Evolutionary conservation across 2,113 vertebrate species (phyloP), one percentile per base, ranked within the genome.

Genomic region (Opisthocomus hoazin): DNA sequence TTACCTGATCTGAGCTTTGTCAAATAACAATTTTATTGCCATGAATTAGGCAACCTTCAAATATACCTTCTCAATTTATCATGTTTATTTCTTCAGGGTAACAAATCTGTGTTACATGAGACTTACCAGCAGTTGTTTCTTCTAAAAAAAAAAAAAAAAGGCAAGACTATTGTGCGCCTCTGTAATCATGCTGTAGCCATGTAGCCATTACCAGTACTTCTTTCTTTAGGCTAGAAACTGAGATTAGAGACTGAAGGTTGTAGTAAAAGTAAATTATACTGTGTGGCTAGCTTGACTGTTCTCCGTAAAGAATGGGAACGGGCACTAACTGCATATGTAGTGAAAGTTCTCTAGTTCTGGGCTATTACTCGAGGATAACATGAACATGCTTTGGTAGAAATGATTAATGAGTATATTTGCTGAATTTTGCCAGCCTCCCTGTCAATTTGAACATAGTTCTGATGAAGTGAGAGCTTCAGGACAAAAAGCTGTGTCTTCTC

Each of bases 191-290:
- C 53, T 73, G n/a, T 61, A 91, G 60, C 61, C 57, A 85, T 54
- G n/a, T 63, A 89, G 69, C 76, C 68, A 92, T 60, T 75, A 78
- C 74, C 77, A 81, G 23, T 41, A 43, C 30, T 81, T 70, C 68
- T 91, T 96, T 94, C 94, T 93, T 95, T 70, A 83, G 91, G 54
- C 37, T 95, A 85, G 85, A 89, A 96, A 90, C 22, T 73, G 54
- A 83, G 87, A 96, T 85, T 79, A 90, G 70, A 96, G 89, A 66
- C 77, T 87, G 61, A 82, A 83, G 50, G 63, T 57, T 93, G 65
- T 76, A 95, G 96, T 95, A 91, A 82, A 58, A 89, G 81, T 79
- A 93, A 96, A 97, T 96, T 96, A 93, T 26, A 94, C 60, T 92
- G 36, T 89, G 45, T 58, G 88, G 68, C 41, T 84, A 54, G n/a